Base-by-base conservation (phyloP, 2,113 vertebrate species). In the Climacteris rufus region DNA sequence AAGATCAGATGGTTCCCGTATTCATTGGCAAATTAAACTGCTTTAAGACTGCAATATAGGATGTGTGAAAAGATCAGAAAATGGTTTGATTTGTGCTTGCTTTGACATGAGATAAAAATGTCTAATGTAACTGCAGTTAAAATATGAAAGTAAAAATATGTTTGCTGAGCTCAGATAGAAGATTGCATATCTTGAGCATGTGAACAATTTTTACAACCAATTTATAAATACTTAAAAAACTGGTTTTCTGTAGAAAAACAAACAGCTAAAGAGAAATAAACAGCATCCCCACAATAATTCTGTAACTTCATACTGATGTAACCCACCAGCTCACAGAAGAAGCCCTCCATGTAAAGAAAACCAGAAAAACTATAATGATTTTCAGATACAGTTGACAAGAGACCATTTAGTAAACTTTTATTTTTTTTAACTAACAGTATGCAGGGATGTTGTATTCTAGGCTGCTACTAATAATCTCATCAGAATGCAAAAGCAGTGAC, bases 381-480 rank as follows among this genome's bases (percentile, higher is more conserved):
- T 98, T 98, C 98, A 98, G 98, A 98, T 98, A 98, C 98, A 98
- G 98, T 98, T 98, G 98, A 98, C 98, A 98, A 98, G 98, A 98
- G 98, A 98, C 98, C 98, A 98, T 98, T 98, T 98, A 98, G 98
- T 98, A 98, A 98, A 98, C 98, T 98, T 98, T 98, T 98, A 96
- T 98, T 98, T 98, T 98, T 98, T 98, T 98, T 98, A 98, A 98
- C 98, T 98, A 98, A 98, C 98, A 98, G 96, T 98, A 98, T 97
- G 97, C 97, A 95, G 93, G 97, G 97, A 98, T 98, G 98, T 98
- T 98, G 98, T 98, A 98, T 98, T 98, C 98, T 97, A 98, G 98
- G 97, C 98, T 98, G 98, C 98, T 98, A 98, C 98, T 98, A 98
- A 98, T 98, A 98, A 98, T 98, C 98, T 98, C 98, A 98, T 98